Percentiles rank a stretch among this genome's conserved stretches.
Conservation (phyloP, 2,797 vertebrate species). For the Acomys russatus region DNA sequence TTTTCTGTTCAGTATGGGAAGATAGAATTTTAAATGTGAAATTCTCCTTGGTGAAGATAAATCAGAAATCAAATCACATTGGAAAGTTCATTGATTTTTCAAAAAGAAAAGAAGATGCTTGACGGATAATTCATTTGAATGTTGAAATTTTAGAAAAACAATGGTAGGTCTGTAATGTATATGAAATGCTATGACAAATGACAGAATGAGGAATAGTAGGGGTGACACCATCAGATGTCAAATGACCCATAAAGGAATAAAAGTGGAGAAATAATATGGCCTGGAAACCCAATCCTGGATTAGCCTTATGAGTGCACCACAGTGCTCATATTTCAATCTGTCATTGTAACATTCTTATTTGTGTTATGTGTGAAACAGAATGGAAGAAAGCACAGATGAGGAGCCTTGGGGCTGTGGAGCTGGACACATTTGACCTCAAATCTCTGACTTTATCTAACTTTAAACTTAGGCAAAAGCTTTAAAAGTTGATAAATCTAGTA, state of each 20-base stretch:
- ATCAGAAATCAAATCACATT: not conserved
- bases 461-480: not conserved
- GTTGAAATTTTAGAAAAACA: not conserved
- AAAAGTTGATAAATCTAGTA: not conserved
- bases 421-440: not conserved
- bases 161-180: not conserved
- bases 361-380: not conserved
- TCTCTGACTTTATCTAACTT: not conserved
- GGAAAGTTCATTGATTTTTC: not conserved
- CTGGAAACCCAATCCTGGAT: not conserved
- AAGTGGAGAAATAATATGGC: not conserved
- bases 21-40: not conserved
- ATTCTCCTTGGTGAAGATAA: not conserved
- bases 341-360: conserved; percentile 1
- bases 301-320: not conserved
- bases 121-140: not conserved
- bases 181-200: not conserved
- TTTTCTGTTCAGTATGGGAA: not conserved
- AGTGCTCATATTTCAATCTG: not conserved
- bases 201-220: not conserved
- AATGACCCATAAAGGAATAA: not conserved
- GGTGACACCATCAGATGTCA: not conserved
- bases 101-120: not conserved
- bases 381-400: not conserved
- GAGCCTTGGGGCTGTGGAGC: not conserved